Evolutionary conservation across 1,140 invertebrate species (phyloP), one percentile per base, ranked within the genome.

Genomic region (Zaprionus nigranus): DNA sequence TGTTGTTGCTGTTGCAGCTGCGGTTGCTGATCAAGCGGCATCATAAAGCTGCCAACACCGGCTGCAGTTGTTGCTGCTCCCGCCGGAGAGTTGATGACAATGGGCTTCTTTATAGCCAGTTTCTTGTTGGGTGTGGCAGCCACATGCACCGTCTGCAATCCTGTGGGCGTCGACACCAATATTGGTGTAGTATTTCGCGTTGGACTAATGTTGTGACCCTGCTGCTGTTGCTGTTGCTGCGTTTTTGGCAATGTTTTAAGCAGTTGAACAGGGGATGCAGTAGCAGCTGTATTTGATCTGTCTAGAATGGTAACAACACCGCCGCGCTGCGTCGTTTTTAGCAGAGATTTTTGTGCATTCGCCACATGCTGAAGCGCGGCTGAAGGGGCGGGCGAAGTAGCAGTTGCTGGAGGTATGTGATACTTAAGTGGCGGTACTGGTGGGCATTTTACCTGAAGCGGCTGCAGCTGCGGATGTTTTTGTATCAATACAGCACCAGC

Each of bases 71-170:
- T 36, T 66, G 66, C 20, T 60, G 64, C 22, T 4, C 67, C 40
- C 58, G 40, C 17, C 2, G 83, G 20, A 12, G 78, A 46, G 65
- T 86, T 85, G 40, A 90, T 84, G 13, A 87, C 71, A 40, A 80
- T 91, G 15, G 92, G 72, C 70, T 79, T 92, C 38, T 79, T 92
- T 51, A 59, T 62, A 13, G 73, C 57, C 24, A 57, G 4, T 51
- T 73, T 40, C 40, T 73, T 49, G 57, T 54, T 82, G n/a, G 86
- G 79, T 36, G 82, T 91, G 5, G 91, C 78, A 34, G 92, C 84
- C n/a, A 92, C 85, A 80, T 92, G 92, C 3, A 92, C 90, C 3
- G 92, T 92, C 62, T 92, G 91, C 34, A 92, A 30, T 24, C 92
- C 92, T 40, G 46, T 82, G 12, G 92, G 87, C 15, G 92, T 92